These are phyloP conservation scores for Tanypteryx hageni DNA, from an alignment of 2,888 invertebrate species.

Conservation along the genomic window DNA sequence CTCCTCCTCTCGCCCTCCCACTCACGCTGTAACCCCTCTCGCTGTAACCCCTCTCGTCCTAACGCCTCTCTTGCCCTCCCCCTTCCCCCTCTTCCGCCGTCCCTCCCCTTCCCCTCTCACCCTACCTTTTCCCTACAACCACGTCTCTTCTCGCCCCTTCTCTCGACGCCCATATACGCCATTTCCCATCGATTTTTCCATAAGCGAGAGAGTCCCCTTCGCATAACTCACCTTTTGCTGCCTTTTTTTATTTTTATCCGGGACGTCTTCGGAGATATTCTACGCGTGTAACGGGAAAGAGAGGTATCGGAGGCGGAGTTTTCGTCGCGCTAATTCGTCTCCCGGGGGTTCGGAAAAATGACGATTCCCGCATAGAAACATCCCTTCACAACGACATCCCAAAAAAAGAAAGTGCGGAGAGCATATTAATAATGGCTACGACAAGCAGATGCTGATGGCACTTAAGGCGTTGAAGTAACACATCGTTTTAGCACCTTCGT, in stretches of 20 bases:
- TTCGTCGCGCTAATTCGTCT: neutral
- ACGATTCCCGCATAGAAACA: neutral
- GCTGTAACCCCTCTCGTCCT: no score
- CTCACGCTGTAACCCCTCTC: no score
- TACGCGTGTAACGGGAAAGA: neutral
- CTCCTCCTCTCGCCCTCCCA: neutral
- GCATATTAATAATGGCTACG: no score
- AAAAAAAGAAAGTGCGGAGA: neutral
- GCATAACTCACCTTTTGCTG: neutral
- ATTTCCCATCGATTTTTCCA: slow-evolving; percentile 43
- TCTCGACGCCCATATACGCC: neutral
- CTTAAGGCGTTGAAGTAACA: no score
- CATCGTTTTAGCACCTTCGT: no score
- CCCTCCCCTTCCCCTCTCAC: no score
- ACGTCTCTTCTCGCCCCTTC: neutral
- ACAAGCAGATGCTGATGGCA: no score
- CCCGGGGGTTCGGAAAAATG: neutral
- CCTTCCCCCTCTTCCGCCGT: neutral
- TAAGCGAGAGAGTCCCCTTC: neutral
- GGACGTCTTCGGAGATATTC: neutral
- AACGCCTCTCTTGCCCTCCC: neutral
- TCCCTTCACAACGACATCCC: neutral
- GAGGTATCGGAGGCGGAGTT: neutral
- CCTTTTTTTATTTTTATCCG: neutral
- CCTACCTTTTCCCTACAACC: no score